phyloP scores from a whole-genome alignment of 2,797 vertebrate genomes.

The Eulemur mongoz region DNA sequence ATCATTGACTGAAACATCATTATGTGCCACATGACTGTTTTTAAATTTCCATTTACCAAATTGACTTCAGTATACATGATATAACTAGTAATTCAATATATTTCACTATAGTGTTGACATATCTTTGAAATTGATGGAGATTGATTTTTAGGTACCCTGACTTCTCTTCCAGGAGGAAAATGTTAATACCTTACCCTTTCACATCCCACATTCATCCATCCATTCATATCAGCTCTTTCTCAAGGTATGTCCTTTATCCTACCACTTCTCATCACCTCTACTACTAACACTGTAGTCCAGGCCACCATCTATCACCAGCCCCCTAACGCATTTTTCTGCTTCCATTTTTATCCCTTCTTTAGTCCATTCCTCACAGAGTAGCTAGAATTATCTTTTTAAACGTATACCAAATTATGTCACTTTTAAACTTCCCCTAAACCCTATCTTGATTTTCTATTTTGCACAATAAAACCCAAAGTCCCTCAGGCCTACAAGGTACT shows the following conservation, averaged over 20 bases:
- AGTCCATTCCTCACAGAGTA: not conserved
- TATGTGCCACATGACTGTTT: not conserved
- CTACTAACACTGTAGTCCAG: not conserved
- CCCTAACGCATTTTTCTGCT: not conserved
- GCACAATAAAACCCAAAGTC: not conserved
- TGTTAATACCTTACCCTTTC: not conserved
- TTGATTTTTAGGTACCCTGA: not conserved
- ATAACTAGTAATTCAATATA: not conserved
- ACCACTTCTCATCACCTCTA: not conserved
- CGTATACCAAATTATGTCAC: not conserved
- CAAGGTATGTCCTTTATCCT: not conserved
- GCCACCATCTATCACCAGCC: not conserved
- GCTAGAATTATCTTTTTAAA: not conserved
- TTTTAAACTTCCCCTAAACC: not conserved
- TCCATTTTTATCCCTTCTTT: not conserved
- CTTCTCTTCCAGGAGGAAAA: constrained; percentile 3
- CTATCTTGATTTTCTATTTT: not conserved
- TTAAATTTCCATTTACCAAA: not conserved
- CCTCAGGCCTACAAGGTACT: not conserved
- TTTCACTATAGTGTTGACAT: not conserved
- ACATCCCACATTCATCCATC: not conserved
- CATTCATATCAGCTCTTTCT: not conserved
- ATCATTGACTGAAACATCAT: not conserved
- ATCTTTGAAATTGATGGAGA: not conserved
- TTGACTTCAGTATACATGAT: not conserved